phyloP scores from a whole-genome alignment of 2,113 vertebrate genomes.

The Ptilorrhoa leucosticta region DNA sequence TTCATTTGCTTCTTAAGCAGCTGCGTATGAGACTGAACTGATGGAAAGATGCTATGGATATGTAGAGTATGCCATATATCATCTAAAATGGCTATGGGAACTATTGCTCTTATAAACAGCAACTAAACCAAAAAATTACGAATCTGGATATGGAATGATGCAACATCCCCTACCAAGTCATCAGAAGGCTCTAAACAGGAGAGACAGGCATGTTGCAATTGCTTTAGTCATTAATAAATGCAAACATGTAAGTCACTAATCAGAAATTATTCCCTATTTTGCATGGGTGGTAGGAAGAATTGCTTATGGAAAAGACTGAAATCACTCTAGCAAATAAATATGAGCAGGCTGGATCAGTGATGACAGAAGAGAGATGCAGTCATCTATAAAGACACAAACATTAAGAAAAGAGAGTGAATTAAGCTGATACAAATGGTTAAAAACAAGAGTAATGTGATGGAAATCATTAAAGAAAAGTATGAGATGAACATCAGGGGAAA shows the following conservation, averaged over 20 bases:
- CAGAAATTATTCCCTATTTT: not conserved
- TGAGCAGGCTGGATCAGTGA: not conserved
- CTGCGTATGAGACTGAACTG: not conserved
- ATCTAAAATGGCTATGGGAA: not conserved
- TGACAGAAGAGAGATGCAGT: not conserved
- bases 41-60: not conserved
- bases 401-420: not conserved
- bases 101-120: not conserved
- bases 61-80: not conserved
- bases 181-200: not conserved
- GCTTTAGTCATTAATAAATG: not conserved
- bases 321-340: not conserved
- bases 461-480: not conserved
- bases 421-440: not conserved
- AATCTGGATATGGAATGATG: not conserved
- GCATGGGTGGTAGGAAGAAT: not conserved
- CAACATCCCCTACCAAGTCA: not conserved
- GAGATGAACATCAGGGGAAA: not conserved
- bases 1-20: not conserved
- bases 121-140: not conserved
- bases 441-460: not conserved
- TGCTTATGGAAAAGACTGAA: not conserved
- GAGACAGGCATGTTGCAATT: not conserved
- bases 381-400: not conserved
- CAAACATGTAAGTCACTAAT: not conserved